Conservation (phyloP, 2,888 invertebrate genomes). For the Drosophila kambysellisi region DNA sequence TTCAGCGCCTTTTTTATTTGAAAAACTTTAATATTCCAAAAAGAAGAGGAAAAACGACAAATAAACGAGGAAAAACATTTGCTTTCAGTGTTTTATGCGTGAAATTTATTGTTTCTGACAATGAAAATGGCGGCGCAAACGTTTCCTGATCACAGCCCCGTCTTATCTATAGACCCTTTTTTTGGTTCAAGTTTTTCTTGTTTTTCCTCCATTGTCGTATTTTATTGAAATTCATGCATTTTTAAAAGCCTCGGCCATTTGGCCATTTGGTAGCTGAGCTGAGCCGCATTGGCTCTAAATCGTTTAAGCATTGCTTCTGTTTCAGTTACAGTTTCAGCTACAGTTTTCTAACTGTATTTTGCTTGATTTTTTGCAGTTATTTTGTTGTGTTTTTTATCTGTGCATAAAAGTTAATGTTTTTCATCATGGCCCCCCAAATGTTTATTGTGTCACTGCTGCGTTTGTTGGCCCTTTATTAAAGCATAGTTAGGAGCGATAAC, state of each 20-base stretch:
- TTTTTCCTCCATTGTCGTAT: slow-evolving; percentile 59
- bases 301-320: slow-evolving; percentile 76
- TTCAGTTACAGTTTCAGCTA: slow-evolving; percentile 23
- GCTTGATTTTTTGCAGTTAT: slow-evolving; percentile 65
- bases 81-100: slow-evolving; percentile 72
- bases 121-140: slow-evolving; percentile 75
- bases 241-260: slow-evolving; percentile 73
- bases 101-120: slow-evolving; percentile 78
- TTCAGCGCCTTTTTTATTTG: slow-evolving; percentile 62
- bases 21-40: slow-evolving; percentile 58
- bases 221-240: slow-evolving; percentile 81
- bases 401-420: slow-evolving; percentile 75
- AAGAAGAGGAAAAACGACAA: slow-evolving; percentile 5
- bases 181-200: not conserved
- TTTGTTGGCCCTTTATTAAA: slow-evolving; percentile 70
- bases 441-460: slow-evolving; percentile 55
- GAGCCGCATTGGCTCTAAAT: slow-evolving; percentile 66
- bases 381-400: slow-evolving; percentile 64
- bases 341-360: slow-evolving; percentile 18
- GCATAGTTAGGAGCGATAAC: slow-evolving; percentile 69
- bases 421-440: slow-evolving; percentile 52
- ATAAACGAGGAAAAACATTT: slow-evolving; percentile 31
- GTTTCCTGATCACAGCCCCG: slow-evolving; percentile 72
- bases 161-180: slow-evolving; percentile 73
- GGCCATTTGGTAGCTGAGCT: slow-evolving; percentile 24